phyloP scores from a whole-genome alignment of 1,140 invertebrate species.

The Neoseiulus cucumeris region DNA sequence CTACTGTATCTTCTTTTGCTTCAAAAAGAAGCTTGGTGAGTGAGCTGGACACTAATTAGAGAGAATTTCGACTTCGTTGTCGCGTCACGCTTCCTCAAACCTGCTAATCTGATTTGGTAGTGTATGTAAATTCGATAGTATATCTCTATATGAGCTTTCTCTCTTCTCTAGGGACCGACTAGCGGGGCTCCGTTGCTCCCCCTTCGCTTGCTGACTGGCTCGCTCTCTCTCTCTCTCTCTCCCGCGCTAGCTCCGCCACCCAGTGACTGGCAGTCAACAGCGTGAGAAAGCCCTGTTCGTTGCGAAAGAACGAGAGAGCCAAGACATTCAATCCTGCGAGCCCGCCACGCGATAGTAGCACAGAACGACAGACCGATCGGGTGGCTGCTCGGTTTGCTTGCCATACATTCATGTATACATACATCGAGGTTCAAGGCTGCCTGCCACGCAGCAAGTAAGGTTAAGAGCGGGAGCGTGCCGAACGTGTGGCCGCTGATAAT shows the following conservation, averaged over 20 bases:
- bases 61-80: too few relatives aligned
- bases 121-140: slow-evolving; percentile 10
- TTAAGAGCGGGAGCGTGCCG: slow-evolving; percentile 11
- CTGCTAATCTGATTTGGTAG: slow-evolving; percentile 10
- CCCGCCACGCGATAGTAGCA: too few relatives aligned
- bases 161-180: not conserved
- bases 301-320: too few relatives aligned
- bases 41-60: too few relatives aligned
- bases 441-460: not conserved
- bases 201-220: not conserved
- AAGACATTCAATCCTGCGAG: too few relatives aligned
- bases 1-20: too few relatives aligned
- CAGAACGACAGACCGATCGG: too few relatives aligned
- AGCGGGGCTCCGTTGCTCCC: not conserved
- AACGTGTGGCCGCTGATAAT: not conserved
- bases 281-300: not conserved
- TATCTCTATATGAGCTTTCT: not conserved
- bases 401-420: too few relatives aligned
- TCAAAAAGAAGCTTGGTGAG: too few relatives aligned
- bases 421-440: too few relatives aligned
- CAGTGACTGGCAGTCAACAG: slow-evolving; percentile 6
- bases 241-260: not conserved
- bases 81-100: too few relatives aligned
- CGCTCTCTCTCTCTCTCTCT: not conserved
- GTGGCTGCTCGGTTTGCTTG: too few relatives aligned